phyloP scores from a whole-genome alignment of 2,888 invertebrate genomes.

The Iphiclides podalirius region DNA sequence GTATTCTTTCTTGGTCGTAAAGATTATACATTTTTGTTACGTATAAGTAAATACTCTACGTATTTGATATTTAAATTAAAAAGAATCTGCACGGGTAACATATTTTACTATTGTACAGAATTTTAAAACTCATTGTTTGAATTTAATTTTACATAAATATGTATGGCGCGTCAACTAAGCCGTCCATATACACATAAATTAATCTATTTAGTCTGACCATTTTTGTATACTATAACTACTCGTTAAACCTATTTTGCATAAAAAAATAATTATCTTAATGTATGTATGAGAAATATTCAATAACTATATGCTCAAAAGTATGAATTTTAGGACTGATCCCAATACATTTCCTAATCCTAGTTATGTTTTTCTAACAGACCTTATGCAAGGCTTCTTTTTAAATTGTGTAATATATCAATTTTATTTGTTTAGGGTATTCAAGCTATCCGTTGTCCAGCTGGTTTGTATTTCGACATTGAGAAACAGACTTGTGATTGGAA shows the following conservation, averaged over 20 bases:
- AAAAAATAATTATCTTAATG: too few relatives aligned
- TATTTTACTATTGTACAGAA: conserved; percentile 16
- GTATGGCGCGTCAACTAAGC: conserved; percentile 18
- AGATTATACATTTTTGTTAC: conserved; percentile 18
- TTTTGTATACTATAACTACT: conserved; percentile 1
- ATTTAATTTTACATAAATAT: conserved; percentile 26
- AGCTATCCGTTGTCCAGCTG: conserved; percentile 95
- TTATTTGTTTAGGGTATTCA: conserved; percentile 86
- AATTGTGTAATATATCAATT: too few relatives aligned
- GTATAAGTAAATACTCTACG: not conserved
- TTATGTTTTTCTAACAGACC: too few relatives aligned
- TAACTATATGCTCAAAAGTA: too few relatives aligned
- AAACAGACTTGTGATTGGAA: conserved; percentile 98
- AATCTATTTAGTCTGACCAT: conserved; percentile 22
- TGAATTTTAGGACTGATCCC: too few relatives aligned
- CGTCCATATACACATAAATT: conserved; percentile 27
- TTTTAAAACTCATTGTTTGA: conserved; percentile 13
- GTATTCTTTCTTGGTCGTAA: conserved; percentile 12
- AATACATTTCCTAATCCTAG: too few relatives aligned
- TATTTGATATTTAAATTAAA: not conserved
- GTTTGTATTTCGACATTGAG: conserved; percentile 95
- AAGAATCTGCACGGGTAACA: not conserved
- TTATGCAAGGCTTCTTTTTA: too few relatives aligned
- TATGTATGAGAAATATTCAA: conserved; percentile 1
- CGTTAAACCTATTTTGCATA: too few relatives aligned